phyloP scores from a whole-genome alignment of 2,888 invertebrate species.

The Cephus nigrinus region DNA sequence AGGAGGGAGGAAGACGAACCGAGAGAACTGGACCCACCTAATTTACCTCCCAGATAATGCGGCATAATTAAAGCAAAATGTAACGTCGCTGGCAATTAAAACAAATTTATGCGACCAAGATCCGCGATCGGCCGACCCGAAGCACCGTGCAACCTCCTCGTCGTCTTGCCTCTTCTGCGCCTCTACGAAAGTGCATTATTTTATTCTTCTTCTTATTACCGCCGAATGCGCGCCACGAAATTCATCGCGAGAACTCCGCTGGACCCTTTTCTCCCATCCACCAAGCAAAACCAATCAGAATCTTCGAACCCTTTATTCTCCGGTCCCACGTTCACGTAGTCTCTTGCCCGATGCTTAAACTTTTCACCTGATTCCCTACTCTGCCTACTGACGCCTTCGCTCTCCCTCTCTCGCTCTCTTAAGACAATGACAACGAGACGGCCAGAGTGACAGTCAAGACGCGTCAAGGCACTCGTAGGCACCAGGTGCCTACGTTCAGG shows the following conservation, averaged over 20 bases:
- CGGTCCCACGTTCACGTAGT: not conserved
- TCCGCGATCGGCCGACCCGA: slow-evolving; percentile 63
- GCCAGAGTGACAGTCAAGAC: too few species aligned
- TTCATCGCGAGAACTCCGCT: too few species aligned
- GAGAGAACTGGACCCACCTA: slow-evolving; percentile 64
- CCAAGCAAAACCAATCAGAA: too few species aligned
- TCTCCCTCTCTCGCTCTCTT: slow-evolving; percentile 29
- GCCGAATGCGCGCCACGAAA: slow-evolving; percentile 8
- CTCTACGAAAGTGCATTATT: slow-evolving; percentile 36
- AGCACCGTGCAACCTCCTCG: slow-evolving; percentile 35
- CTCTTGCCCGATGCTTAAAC: too few species aligned
- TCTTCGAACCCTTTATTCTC: not conserved
- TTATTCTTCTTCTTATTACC: slow-evolving; percentile 45
- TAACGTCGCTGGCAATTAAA: slow-evolving; percentile 68
- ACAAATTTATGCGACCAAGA: slow-evolving; percentile 67
- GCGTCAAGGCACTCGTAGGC: too few species aligned
- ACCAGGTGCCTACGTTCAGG: too few species aligned
- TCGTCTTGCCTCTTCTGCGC: slow-evolving; percentile 20
- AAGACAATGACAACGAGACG: too few species aligned
- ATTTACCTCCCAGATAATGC: slow-evolving; percentile 68
- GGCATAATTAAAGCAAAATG: slow-evolving; percentile 68
- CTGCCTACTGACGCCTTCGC: not conserved
- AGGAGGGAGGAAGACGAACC: slow-evolving; percentile 45
- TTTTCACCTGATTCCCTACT: too few species aligned
- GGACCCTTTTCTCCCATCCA: too few species aligned